A percentile compares a stretch with the other conserved stretches of the same genome.
These are phyloP conservation scores for Drosophila setifemur DNA, from an alignment of 1,140 invertebrate genomes.

Conservation along the genomic window DNA sequence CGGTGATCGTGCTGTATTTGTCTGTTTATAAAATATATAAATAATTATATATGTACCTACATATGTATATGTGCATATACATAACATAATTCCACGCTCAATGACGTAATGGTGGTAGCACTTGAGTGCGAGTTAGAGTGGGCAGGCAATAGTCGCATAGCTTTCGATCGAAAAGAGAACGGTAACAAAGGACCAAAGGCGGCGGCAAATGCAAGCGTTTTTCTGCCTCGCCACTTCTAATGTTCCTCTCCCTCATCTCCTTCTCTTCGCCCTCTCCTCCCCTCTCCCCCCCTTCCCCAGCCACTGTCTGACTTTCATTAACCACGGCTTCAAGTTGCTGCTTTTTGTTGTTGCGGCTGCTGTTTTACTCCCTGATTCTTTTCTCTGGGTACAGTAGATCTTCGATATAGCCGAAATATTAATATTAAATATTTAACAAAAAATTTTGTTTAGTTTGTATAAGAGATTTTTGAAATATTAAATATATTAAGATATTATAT, in stretches of 20 bases:
- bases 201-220: conserved; percentile 16
- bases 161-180: neutral
- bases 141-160: neutral
- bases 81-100: neutral
- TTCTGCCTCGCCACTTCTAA: conserved; percentile 24
- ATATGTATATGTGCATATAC: conserved; percentile 1
- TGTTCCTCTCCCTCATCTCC: conserved; percentile 3
- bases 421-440: neutral
- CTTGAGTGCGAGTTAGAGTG: conserved; percentile 3
- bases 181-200: neutral
- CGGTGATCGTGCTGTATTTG: too few species aligned
- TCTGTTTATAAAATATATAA: too few species aligned
- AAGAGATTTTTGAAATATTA: too few species aligned
- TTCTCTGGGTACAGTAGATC: neutral
- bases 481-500: too few species aligned
- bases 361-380: conserved; percentile 10
- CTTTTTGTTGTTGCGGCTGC: conserved; percentile 19
- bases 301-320: conserved; percentile 59
- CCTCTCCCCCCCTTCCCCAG: conserved; percentile 11
- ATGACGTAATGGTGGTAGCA: conserved; percentile 31
- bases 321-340: conserved; percentile 36
- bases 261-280: neutral
- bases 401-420: neutral
- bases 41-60: conserved; percentile 14
- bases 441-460: neutral